A percentile compares a stretch with the other conserved stretches of the same genome.
Conservation (phyloP, 2,888 invertebrate genomes). For the Mamestra brassicae region DNA sequence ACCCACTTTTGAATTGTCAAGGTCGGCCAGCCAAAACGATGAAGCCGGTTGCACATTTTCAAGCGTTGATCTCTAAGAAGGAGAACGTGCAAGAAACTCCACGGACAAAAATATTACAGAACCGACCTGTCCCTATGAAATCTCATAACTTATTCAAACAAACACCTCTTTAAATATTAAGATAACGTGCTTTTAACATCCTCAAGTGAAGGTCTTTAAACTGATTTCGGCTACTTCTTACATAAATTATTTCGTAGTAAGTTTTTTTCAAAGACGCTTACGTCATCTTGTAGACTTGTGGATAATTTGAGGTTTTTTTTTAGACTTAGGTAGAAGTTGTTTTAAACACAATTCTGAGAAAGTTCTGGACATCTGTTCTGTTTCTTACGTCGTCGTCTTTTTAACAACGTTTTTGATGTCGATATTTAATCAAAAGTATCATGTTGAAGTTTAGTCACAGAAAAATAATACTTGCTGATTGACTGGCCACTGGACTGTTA, state of each 20-base stretch:
- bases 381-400: background rate
- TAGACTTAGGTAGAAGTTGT: background rate
- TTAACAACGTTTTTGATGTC: background rate
- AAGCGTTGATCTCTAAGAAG: too few relatives aligned
- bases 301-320: conserved; percentile 18
- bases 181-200: conserved; percentile 46
- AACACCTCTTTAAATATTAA: conserved; percentile 60
- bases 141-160: conserved; percentile 57
- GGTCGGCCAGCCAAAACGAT: too few relatives aligned
- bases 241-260: conserved; percentile 58
- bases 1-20: too few relatives aligned
- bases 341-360: conserved; percentile 2
- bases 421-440: background rate
- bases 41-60: too few relatives aligned
- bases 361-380: background rate
- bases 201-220: conserved; percentile 45
- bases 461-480: too few relatives aligned
- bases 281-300: conserved; percentile 19
- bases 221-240: conserved; percentile 52
- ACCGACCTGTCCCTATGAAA: background rate
- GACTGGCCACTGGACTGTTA: too few relatives aligned
- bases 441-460: too few relatives aligned
- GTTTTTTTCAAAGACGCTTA: conserved; percentile 44
- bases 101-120: background rate
- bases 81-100: too few relatives aligned